These are phyloP conservation scores for Oncorhynchus clarkii DNA, from an alignment of 2,113 vertebrate genomes.

Conservation along the genomic window DNA sequence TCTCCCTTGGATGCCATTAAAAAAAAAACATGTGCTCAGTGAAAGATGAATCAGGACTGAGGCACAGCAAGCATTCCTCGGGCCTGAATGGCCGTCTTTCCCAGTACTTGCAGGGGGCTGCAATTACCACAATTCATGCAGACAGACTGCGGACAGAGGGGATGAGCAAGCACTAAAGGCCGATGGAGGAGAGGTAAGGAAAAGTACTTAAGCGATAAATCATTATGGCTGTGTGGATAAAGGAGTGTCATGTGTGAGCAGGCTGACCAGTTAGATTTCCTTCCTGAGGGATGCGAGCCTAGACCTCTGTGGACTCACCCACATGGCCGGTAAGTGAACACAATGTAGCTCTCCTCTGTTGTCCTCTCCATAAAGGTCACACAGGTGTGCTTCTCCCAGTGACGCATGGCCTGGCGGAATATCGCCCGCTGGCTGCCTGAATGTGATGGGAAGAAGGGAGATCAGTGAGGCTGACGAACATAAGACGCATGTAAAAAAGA, in stretches of 20 bases:
- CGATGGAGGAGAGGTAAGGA: constrained; percentile 33
- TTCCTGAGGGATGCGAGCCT: constrained; percentile 22
- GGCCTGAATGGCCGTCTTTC: constrained; percentile 36
- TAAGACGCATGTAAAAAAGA: constrained; percentile 6
- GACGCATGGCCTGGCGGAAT: constrained; percentile 97
- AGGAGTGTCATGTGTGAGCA: constrained; percentile 13
- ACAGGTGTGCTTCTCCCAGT: constrained; percentile 97
- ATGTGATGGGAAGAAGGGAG: constrained; percentile 30
- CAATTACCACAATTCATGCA: constrained; percentile 47
- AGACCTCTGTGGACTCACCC: constrained; percentile 76
- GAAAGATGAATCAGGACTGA: constrained; percentile 14
- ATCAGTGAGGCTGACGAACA: constrained; percentile 23
- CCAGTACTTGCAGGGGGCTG: constrained; percentile 29
- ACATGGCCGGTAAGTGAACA: constrained; percentile 95
- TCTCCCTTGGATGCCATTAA: constrained; percentile 25
- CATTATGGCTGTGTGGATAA: constrained; percentile 44
- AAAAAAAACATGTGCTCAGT: constrained; percentile 28
- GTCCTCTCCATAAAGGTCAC: constrained; percentile 95
- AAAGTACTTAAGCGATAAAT: constrained; percentile 36
- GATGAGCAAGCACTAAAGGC: constrained; percentile 48
- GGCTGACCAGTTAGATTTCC: constrained; percentile 34
- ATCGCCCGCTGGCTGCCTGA: constrained; percentile 93
- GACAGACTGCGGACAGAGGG: constrained; percentile 30
- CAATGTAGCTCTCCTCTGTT: constrained; percentile 95
- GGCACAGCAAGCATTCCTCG: constrained; percentile 48